Base-by-base conservation (phyloP, 2,888 invertebrate genomes). In the Drosophila cyrtoloma region DNA sequence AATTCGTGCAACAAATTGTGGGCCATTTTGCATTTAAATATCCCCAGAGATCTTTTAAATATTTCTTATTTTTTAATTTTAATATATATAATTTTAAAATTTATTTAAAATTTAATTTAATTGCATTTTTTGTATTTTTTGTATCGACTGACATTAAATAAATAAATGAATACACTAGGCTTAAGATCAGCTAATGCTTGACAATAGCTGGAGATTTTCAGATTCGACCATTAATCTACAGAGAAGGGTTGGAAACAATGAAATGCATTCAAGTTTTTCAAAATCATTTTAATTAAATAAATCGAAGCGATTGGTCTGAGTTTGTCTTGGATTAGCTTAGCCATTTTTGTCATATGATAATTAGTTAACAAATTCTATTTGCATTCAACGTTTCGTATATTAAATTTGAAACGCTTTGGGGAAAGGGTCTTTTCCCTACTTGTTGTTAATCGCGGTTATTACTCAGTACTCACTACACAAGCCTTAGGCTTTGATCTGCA, bases 401-500 rank as follows among this genome's bases (percentile, higher is more conserved):
- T 22, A 22, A 22, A 47, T 26, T 47, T 16, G 4, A 26, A 44
- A 3, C 3, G 12, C 22, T 3, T 22, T 6, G 14, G 12, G 22
- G 44, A 44, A 44, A 12, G 5, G 22, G 12, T 12, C 22, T 22
- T 22, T 12, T 22, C 22, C 22, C 22, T 22, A 22, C 33, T 42
- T 44, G 9, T 4, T 19, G 33, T 37, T 44, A 44, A 53, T 22
- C n/a, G 39, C 30, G 5, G 16, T 57, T 30, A 42, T 42, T 57
- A 32, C 30, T 22, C 57, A 42, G 12, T 10, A 22, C 12, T 32
- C 57, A 42, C 7, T 10, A 12, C 22, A 22, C 22, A 22, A 22
- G 35, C 22, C 16, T 16, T 3, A 26, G 37, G 14, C 35, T 53
- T 77, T 28, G 35, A 75, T 51, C 58, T 10, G 30, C 12, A 12